A percentile compares a stretch with the other conserved stretches of the same genome.
Evolutionary conservation across 2,888 invertebrate genomes (phyloP).

Genomic region (Euzetes globulus): DNA sequence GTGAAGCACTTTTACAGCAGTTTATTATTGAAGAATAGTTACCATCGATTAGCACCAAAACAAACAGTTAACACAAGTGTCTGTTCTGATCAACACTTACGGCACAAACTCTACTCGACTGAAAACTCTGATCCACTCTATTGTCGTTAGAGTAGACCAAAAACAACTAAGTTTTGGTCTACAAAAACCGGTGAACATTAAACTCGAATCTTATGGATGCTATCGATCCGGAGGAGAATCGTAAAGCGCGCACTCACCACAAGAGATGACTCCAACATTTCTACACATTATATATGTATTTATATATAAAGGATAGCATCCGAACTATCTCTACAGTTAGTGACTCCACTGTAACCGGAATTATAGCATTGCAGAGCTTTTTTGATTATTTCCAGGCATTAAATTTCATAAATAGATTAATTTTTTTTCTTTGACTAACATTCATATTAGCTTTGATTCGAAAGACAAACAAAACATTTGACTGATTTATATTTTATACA

Average conservation of each 20-base stretch:
- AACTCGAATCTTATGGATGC: background rate
- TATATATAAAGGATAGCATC: background rate
- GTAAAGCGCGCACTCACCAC: background rate
- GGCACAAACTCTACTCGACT: background rate
- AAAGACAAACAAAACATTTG: too few relatives aligned
- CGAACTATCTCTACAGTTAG: background rate
- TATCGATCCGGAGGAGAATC: background rate
- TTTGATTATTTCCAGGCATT: too few relatives aligned
- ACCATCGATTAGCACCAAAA: background rate
- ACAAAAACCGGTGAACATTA: background rate
- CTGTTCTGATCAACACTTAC: background rate
- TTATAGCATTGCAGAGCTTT: too few relatives aligned
- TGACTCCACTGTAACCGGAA: too few relatives aligned
- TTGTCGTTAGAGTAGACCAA: background rate
- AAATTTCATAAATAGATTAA: too few relatives aligned
- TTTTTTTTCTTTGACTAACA: too few relatives aligned
- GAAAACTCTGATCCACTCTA: background rate
- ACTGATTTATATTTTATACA: too few relatives aligned
- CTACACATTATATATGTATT: background rate
- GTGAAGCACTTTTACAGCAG: background rate
- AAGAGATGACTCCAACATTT: background rate
- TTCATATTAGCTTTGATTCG: too few relatives aligned
- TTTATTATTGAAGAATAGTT: background rate
- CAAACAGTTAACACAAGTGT: background rate
- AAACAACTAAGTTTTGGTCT: background rate